Evolutionary conservation across 2,888 invertebrate genomes (phyloP), one percentile per base, ranked within the genome.

Genomic region (Tiliacea citrago): DNA sequence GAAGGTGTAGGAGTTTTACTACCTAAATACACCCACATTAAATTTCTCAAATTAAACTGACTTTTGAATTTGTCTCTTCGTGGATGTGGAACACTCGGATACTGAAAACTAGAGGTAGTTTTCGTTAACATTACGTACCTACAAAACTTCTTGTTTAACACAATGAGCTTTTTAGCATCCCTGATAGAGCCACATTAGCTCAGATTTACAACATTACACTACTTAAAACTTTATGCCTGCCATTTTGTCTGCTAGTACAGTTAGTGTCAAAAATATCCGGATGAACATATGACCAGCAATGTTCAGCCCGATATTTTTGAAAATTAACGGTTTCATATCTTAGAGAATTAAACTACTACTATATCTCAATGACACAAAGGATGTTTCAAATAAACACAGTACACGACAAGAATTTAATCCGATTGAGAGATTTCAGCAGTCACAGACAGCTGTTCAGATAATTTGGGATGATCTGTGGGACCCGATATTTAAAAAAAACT

Each of bases 101-200:
- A 42, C 47, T 67, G 8, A 49, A 45, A 53, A 29, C 60, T 24
- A n/a, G 60, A 47, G 7, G 18, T 16, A 39, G 9, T 68, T 10
- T 61, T 18, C 39, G 18, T 49, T 53, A 13, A 29, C 1, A 4
- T 45, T 16, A 53, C 8, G 9, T 42, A 42, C 29, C 9, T n/a
- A 35, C 18, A 42, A 55, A 75, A 57, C 24, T 68, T 68, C 51
- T 47, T 60, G 63, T 70, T 47, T 47, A 47, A 65, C 70, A 65
- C 70, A 70, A 77, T 71, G 70, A 60, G 58, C 51, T 55, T 60
- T 75, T 67, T 47, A 75, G 29, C 29, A 29, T 53, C 24, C 7
- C 18, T 21, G 10, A 49, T 18, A 21, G 16, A 35, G 29, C 2
- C 39, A 35, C 68, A 24, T 76, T 68, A 42, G 61, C 21, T 55